phyloP scores from a whole-genome alignment of 2,888 invertebrate genomes.

The Melanostoma scalare region DNA sequence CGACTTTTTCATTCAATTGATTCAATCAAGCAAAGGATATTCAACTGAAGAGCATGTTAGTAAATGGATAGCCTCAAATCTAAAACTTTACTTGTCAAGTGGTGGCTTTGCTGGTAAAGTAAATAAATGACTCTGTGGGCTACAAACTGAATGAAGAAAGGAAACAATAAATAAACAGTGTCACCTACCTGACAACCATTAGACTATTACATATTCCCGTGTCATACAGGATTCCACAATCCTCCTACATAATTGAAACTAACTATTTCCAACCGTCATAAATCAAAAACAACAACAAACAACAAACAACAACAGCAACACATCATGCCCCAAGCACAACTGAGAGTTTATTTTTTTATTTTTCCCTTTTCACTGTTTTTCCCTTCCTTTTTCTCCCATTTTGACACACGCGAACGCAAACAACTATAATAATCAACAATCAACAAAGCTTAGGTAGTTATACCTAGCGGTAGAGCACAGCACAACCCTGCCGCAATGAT shows the following conservation, averaged over 20 bases:
- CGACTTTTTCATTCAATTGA: too few species aligned
- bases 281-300: conserved; percentile 12
- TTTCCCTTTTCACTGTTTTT: conserved; percentile 14
- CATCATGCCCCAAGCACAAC: background rate
- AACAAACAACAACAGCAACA: background rate
- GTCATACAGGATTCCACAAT: too few species aligned
- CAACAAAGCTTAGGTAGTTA: conserved; percentile 13
- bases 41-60: too few species aligned
- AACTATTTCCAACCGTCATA: conserved; percentile 24
- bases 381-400: background rate
- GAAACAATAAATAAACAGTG: too few species aligned
- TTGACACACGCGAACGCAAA: conserved; percentile 54
- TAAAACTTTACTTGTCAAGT: too few species aligned
- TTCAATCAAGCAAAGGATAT: too few species aligned
- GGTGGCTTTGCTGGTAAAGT: too few species aligned
- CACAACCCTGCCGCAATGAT: conserved; percentile 36
- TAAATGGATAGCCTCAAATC: too few species aligned
- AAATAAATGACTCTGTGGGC: too few species aligned
- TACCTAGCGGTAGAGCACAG: conserved; percentile 4
- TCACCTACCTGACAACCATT: too few species aligned
- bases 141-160: too few species aligned
- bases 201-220: too few species aligned
- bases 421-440: conserved; percentile 37
- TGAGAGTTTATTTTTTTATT: background rate
- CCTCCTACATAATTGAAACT: conserved; percentile 6